These are phyloP conservation scores for Gymnoscelis rufifasciata DNA, from an alignment of 2,888 invertebrate genomes.

Conservation along the genomic window DNA sequence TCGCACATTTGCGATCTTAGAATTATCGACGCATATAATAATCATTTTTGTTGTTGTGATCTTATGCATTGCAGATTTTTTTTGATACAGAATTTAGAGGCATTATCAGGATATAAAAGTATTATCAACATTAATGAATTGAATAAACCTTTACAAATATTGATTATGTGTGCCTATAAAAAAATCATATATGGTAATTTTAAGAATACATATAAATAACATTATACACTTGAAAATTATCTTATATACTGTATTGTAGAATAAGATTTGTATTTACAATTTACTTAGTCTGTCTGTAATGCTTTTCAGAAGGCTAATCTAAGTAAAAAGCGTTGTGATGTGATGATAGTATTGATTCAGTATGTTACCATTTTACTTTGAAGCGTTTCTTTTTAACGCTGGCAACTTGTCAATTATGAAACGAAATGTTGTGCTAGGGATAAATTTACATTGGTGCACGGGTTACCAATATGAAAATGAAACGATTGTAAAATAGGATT, in stretches of 20 bases:
- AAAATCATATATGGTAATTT: too few species aligned
- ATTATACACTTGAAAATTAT: not conserved
- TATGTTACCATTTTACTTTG: conserved; percentile 40
- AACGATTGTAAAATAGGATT: not conserved
- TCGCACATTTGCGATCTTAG: too few species aligned
- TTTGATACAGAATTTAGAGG: too few species aligned
- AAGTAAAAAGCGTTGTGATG: conserved; percentile 24
- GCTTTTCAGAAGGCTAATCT: conserved; percentile 17
- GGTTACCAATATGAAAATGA: conserved; percentile 8
- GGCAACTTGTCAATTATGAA: conserved; percentile 24
- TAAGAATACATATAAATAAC: too few species aligned
- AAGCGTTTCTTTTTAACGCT: conserved; percentile 24
- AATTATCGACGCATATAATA: too few species aligned
- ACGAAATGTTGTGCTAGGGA: conserved; percentile 7
- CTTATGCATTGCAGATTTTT: too few species aligned
- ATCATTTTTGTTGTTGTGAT: too few species aligned
- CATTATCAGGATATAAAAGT: too few species aligned
- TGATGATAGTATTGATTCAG: conserved; percentile 30
- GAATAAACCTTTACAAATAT: too few species aligned
- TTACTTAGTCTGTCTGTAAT: conserved; percentile 16
- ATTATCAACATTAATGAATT: too few species aligned
- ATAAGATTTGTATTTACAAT: too few species aligned
- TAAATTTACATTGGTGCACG: not conserved
- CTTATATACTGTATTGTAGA: not conserved
- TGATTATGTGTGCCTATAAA: too few species aligned